Evolutionary conservation across 2,797 vertebrate genomes (phyloP).

Genomic region (Coregonus ussuriensis): DNA sequence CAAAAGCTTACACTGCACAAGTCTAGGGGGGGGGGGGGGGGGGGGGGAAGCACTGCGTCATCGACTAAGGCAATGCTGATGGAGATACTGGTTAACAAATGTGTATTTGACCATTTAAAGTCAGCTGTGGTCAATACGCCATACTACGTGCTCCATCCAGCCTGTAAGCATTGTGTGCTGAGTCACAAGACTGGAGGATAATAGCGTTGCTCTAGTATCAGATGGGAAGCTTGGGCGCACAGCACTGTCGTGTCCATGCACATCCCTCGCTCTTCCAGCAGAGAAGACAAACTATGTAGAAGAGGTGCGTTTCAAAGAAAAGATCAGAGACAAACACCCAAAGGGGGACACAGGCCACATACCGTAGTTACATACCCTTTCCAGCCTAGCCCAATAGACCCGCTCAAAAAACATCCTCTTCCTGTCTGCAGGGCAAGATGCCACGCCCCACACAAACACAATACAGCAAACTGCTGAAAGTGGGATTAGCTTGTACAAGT

Average conservation of each 20-base stretch:
- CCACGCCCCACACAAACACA: slow-evolving; percentile 6
- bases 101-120: background rate
- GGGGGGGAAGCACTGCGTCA: background rate
- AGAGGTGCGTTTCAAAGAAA: slow-evolving; percentile 23
- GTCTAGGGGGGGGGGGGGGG: background rate
- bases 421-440: slow-evolving; percentile 24
- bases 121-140: background rate
- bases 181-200: background rate
- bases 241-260: background rate
- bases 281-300: slow-evolving; percentile 9
- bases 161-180: background rate
- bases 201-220: background rate
- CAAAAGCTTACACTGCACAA: slow-evolving; percentile 4
- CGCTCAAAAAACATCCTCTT: slow-evolving; percentile 27
- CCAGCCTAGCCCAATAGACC: slow-evolving; percentile 7
- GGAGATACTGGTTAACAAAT: background rate
- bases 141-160: background rate
- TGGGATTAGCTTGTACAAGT: slow-evolving; percentile 3
- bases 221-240: background rate
- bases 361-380: slow-evolving; percentile 14
- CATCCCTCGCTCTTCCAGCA: background rate
- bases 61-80: background rate
- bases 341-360: slow-evolving; percentile 2
- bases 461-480: slow-evolving; percentile 5
- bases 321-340: slow-evolving; percentile 28